These are phyloP conservation scores for Arion vulgaris DNA, from an alignment of 1,140 invertebrate species.

Conservation along the genomic window DNA sequence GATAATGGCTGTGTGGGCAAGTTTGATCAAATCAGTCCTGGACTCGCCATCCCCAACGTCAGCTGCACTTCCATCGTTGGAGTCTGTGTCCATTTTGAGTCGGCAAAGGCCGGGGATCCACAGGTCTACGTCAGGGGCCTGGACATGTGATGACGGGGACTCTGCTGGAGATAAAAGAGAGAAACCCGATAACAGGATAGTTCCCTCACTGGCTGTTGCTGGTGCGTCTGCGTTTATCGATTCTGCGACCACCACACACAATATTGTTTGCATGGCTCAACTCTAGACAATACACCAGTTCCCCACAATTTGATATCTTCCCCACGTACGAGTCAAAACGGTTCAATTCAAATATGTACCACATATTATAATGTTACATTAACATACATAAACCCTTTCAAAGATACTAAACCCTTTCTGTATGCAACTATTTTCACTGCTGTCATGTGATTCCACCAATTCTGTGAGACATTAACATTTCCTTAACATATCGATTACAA, in stretches of 20 bases:
- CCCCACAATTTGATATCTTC: background rate
- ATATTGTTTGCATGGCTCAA: conserved; percentile 25
- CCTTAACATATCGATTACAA: background rate
- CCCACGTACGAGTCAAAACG: no score
- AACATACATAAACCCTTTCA: no score
- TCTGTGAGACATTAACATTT: background rate
- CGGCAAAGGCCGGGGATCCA: conserved; percentile 36
- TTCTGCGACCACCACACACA: background rate
- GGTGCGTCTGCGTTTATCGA: conserved; percentile 20
- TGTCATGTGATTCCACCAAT: background rate
- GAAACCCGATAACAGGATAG: background rate
- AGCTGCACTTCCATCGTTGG: conserved; percentile 62
- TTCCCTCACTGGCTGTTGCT: conserved; percentile 24
- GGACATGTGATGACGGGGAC: conserved; percentile 34
- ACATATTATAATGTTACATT: no score
- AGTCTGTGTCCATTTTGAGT: conserved; percentile 67
- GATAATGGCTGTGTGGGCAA: conserved; percentile 71
- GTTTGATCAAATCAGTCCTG: conserved; percentile 68
- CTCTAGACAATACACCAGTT: background rate
- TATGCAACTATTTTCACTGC: background rate
- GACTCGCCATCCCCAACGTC: conserved; percentile 68
- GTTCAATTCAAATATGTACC: no score
- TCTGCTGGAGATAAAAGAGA: conserved; percentile 31
- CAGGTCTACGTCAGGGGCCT: conserved; percentile 22
- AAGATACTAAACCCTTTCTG: no score